Base-by-base conservation (phyloP, 2,797 vertebrate genomes). In the Oreortyx pictus region DNA sequence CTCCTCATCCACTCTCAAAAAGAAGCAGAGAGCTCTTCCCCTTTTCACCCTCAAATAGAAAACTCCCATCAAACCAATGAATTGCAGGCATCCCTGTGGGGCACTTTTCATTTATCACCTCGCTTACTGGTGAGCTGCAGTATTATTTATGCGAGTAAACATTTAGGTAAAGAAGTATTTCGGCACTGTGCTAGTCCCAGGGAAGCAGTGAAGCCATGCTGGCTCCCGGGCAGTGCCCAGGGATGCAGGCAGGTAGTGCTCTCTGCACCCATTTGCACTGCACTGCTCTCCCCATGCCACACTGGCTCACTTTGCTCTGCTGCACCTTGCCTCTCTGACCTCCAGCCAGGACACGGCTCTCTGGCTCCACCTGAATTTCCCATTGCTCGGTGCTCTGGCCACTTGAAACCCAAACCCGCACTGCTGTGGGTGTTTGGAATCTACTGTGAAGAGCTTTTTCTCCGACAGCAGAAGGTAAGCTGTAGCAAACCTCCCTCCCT, bases 71-170 rank as follows among this genome's bases (percentile, higher is more conserved):
- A 44, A 73, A 61, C 6, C 76, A 91, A 91, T 27, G 86, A 88
- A 31, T 59, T 93, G 59, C 19, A 72, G 88, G 89, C 74, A 70
- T 59, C 37, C 20, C 35, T 43, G 16, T 7, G 27, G 82, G 56
- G 59, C 17, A 35, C 66, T 80, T 90, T 35, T 56, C 76, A 77
- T 86, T 62, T 60, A 74, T 86, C 73, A 79, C 59, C 87, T 95
- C 67, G 24, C 78, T 86, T 72, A 76, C 22, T 56, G 86, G 92
- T 85, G 78, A 74, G 37, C 77, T 0, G 1, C 33, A 59, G 49
- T 18, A 71, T 59, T 50, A 86, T 46, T 90, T 47, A 66, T 3
- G 23, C 31, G 62, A 86, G 46, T 20, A 64, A 77, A n/a, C 37
- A 79, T 46, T 86, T 72, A 76, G 8, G 35, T 57, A 92, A 88